Percentiles rank a stretch among this genome's conserved stretches.
phyloP scores from a whole-genome alignment of 2,113 vertebrate species.

The Myxocyprinus asiaticus region DNA sequence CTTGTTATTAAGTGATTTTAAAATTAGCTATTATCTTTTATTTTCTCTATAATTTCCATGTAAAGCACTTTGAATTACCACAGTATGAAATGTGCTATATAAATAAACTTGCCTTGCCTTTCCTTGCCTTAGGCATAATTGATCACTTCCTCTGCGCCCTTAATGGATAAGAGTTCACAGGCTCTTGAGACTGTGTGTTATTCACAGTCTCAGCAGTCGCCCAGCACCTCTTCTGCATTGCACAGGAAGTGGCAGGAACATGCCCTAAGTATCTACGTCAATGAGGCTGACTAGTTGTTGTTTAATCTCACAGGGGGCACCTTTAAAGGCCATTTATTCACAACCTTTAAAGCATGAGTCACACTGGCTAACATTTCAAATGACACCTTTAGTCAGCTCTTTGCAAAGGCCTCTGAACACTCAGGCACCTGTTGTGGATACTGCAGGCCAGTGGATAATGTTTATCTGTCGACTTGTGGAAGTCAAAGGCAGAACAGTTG shows the following conservation, averaged over 20 bases:
- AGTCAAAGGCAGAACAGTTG: neutral
- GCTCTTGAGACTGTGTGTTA: constrained; percentile 21
- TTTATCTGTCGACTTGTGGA: neutral
- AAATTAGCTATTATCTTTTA: too few species aligned
- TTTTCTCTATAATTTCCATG: too few species aligned
- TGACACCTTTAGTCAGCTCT: constrained; percentile 49
- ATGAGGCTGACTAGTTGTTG: constrained; percentile 27
- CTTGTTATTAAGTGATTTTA: too few species aligned
- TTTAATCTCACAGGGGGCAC: constrained; percentile 33
- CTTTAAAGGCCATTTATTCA: constrained; percentile 49
- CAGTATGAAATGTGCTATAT: too few species aligned
- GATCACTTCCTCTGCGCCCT: neutral
- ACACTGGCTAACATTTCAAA: constrained; percentile 27
- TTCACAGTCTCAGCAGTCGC: constrained; percentile 24
- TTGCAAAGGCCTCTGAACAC: constrained; percentile 19
- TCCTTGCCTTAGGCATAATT: neutral
- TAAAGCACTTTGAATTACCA: too few species aligned
- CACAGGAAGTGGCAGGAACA: constrained; percentile 39
- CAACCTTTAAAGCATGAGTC: constrained; percentile 55
- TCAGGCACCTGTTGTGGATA: constrained; percentile 33
- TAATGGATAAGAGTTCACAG: neutral
- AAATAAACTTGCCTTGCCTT: neutral
- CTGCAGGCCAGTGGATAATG: constrained; percentile 26
- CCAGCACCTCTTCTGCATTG: neutral
- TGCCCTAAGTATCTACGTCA: constrained; percentile 38